A percentile compares a stretch with the other conserved stretches of the same genome.
These are phyloP conservation scores for Brachystomella parvula DNA, from an alignment of 1,140 invertebrate genomes.

Conservation along the genomic window DNA sequence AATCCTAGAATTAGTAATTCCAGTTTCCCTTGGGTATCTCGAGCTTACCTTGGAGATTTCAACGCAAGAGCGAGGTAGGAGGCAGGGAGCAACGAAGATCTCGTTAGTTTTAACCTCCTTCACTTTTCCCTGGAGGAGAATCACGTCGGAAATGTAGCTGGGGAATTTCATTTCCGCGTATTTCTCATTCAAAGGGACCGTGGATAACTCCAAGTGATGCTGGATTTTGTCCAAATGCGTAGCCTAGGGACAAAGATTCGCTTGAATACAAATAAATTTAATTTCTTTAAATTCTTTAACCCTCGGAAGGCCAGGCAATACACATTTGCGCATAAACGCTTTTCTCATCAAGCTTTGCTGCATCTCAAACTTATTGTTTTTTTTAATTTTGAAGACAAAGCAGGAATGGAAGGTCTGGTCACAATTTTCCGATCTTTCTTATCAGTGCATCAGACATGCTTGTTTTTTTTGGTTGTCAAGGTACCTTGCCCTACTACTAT, in stretches of 20 bases:
- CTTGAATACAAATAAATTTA: too few species aligned
- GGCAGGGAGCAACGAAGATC: conserved; percentile 19
- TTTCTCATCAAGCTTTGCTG: too few species aligned
- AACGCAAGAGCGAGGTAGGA: conserved; percentile 11
- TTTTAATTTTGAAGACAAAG: too few species aligned
- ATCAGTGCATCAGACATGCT: too few species aligned
- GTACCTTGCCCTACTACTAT: too few species aligned
- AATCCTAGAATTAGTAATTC: background rate
- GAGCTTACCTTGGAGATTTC: background rate
- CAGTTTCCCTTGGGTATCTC: background rate
- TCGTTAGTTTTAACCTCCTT: conserved; percentile 4
- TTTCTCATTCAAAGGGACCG: conserved; percentile 27
- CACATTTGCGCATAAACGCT: too few species aligned
- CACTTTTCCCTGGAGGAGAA: conserved; percentile 16
- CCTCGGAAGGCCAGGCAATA: too few species aligned
- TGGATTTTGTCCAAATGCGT: conserved; percentile 35
- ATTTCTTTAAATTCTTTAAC: too few species aligned
- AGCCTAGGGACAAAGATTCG: conserved; percentile 18
- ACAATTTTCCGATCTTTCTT: too few species aligned
- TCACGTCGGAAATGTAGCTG: conserved; percentile 12
- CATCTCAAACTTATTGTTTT: too few species aligned
- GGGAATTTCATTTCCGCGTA: conserved; percentile 13
- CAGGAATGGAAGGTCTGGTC: too few species aligned
- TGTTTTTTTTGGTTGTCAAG: too few species aligned
- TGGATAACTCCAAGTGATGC: conserved; percentile 32